Percentiles rank a stretch among this genome's conserved stretches.
These are phyloP conservation scores for Laticauda colubrina DNA, from an alignment of 2,113 vertebrate species.

Conservation along the genomic window DNA sequence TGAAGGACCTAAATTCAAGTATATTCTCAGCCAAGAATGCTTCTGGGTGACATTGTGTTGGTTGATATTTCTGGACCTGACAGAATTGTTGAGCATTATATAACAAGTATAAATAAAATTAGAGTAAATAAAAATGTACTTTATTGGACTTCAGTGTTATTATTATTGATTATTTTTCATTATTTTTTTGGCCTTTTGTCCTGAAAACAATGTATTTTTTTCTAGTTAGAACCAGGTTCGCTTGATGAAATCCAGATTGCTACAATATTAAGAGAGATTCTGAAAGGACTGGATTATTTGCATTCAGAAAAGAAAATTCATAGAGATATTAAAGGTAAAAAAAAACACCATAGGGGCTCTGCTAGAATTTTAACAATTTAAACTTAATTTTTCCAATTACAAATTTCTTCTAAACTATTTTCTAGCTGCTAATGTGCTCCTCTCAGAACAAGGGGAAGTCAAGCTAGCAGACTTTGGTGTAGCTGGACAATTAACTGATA, in stretches of 20 bases:
- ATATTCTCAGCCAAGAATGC: neutral
- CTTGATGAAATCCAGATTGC: slow-evolving; percentile 96
- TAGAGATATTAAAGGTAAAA: slow-evolving; percentile 95
- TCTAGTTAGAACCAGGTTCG: slow-evolving; percentile 89
- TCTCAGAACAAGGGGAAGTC: slow-evolving; percentile 95
- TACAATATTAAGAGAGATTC: slow-evolving; percentile 93
- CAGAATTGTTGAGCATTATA: neutral
- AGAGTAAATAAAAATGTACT: neutral
- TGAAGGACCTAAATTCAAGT: neutral
- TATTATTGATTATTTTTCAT: neutral
- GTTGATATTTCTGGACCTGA: neutral
- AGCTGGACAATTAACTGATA: slow-evolving; percentile 93
- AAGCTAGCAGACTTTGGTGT: slow-evolving; percentile 98
- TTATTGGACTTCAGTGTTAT: neutral
- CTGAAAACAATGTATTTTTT: slow-evolving; percentile 29
- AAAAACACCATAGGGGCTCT: neutral
- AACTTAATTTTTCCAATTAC: neutral
- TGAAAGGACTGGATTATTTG: slow-evolving; percentile 95
- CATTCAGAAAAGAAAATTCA: slow-evolving; percentile 99
- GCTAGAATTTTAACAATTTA: neutral
- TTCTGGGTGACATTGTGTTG: neutral
- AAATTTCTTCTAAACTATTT: slow-evolving; percentile 32
- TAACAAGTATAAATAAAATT: neutral
- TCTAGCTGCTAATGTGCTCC: slow-evolving; percentile 92
- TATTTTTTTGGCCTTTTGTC: neutral